Base-by-base conservation (phyloP, 2,797 vertebrate species). In the Hemitrygon akajei region DNA sequence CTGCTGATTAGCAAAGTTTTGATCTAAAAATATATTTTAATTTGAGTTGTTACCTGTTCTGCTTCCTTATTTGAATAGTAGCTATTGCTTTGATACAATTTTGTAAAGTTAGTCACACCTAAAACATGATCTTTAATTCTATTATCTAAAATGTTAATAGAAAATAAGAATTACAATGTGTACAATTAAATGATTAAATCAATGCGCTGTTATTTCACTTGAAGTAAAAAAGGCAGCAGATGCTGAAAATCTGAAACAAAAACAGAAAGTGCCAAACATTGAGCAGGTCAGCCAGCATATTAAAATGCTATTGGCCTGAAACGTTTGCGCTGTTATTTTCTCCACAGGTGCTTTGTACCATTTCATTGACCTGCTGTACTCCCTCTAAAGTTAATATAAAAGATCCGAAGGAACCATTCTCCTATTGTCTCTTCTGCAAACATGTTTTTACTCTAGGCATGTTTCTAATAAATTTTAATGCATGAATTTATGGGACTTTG, bases 21-120 rank as follows among this genome's bases (percentile, higher is more conserved):
- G 84, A n/a, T 87, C 22, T 87, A 87, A 87, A 63, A 87, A 60
- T 81, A 81, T 87, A 87, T 56, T 87, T 87, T 58, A 63, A 22
- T 30, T 87, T 87, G 30, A 87, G 56, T 87, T 87, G 56, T 58
- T 30, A 7, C 10, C 56, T 87, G 12, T 58, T 86, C 82, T 86
- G 11, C 56, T 86, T 20, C 22, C 10, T 86, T 60, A 63, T 27
- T 87, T 87, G 63, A 87, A 89, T n/a, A 7, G 30, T 9, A 12
- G 58, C n/a, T 89, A 66, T 89, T 58, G 56, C 25, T 89, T 89
- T 87, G 16, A 87, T 12, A 34, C 30, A 87, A 58, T 66, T 63
- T 34, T 27, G n/a, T 63, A n/a, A 89, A 66, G 27, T 34, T 60
- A 14, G 9, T 87, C 47, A 63, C 11, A 30, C 3, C 58, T 89